A percentile compares a stretch with the other conserved stretches of the same genome.
phyloP scores from a whole-genome alignment of 2,113 vertebrate species.

The Dasyprocta punctata region DNA sequence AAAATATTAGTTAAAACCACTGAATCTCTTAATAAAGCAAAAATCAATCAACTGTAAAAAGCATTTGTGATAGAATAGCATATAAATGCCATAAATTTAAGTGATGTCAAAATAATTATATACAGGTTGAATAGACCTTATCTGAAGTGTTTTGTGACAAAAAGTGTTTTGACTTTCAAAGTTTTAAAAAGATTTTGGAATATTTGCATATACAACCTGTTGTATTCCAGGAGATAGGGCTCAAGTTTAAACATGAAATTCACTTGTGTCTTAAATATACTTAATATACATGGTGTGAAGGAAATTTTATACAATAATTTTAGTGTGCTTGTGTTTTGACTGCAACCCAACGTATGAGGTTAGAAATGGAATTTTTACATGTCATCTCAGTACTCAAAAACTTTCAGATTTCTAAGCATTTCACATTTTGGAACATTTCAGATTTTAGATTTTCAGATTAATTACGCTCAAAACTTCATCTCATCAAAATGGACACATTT shows the following conservation, averaged over 20 bases:
- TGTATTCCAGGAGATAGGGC: not conserved
- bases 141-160: not conserved
- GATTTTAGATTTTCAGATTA: not conserved
- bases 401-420: not conserved
- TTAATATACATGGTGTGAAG: not conserved
- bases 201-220: not conserved
- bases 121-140: not conserved
- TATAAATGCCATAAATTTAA: not conserved
- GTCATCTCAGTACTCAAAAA: not conserved
- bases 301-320: not conserved
- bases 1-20: not conserved
- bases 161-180: not conserved
- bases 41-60: not conserved
- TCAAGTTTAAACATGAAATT: not conserved
- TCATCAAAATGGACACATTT: not conserved
- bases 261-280: not conserved
- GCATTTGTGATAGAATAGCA: not conserved
- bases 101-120: not conserved
- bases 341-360: not conserved
- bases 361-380: not conserved
- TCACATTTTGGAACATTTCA: not conserved
- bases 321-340: not conserved
- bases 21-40: not conserved
- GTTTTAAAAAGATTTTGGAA: not conserved
- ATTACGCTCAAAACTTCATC: not conserved